Evolutionary conservation across 2,113 vertebrate genomes (phyloP), one percentile per base, ranked within the genome.

Genomic region (Sorex fumeus): DNA sequence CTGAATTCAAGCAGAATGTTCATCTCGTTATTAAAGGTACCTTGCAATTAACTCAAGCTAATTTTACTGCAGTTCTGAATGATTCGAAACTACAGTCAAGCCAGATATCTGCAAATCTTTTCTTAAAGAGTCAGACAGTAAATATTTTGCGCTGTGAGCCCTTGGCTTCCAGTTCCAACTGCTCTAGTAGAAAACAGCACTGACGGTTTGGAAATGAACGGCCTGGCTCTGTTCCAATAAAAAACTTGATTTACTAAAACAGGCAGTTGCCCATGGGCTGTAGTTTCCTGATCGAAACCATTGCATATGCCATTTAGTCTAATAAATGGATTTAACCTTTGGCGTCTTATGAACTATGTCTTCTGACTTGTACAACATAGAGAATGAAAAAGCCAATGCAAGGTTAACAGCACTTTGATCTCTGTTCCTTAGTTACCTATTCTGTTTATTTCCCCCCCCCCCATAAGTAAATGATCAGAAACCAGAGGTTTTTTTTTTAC

Each of bases 321-420:
- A 93, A 94, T 87, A 87, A 92, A 93, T 96, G 53, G 72, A 87
- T 87, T 94, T 91, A 87, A 90, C 93, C 91, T 96, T 93, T 78
- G 72, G 71, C 84, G 77, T 53, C 70, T 53, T 47, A 40, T 71
- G 66, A 72, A 92, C 72, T 74, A 5, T 77, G 40, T 86, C 30
- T 89, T 88, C 43, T 84, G 84, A 92, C 28, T 92, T 87, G 64
- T 0, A 93, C 81, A 89, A 57, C 30, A 75, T 11, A 47, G 84
- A 79, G 80, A 93, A 77, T 92, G 84, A 92, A 79, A 93, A 78
- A 93, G 87, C 62, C 64, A 64, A 50, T 91, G 69, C 74, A 78
- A 81, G 77, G 69, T 82, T 91, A 94, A 84, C 13, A 87, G 77
- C 6, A 21, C 43, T 74, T 74, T 94, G 69, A 72, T 86, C 81